A percentile compares a stretch with the other conserved stretches of the same genome.
These are phyloP conservation scores for Phengaris alcon DNA, from an alignment of 2,888 invertebrate species.

Conservation along the genomic window DNA sequence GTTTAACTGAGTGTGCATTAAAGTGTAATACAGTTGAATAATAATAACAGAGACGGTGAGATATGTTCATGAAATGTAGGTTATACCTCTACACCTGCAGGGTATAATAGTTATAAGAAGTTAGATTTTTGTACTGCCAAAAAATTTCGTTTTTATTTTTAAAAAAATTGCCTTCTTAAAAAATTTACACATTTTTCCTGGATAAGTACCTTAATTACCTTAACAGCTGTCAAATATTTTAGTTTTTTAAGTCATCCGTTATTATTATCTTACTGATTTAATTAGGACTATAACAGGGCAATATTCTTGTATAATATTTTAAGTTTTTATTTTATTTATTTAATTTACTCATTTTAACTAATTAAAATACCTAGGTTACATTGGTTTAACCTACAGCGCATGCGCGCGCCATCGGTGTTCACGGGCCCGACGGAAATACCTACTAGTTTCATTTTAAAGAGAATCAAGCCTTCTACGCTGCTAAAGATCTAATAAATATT, in stretches of 20 bases:
- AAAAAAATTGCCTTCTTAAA: too few species aligned
- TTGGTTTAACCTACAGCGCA: constrained; percentile 14
- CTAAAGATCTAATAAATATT: neutral
- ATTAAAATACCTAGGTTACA: neutral
- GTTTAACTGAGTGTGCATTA: constrained; percentile 33
- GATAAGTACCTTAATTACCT: too few species aligned
- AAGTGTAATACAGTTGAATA: constrained; percentile 12
- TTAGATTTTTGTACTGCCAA: neutral
- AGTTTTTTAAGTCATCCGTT: too few species aligned
- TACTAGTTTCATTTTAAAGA: neutral
- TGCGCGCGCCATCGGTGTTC: constrained; percentile 25
- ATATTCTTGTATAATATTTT: too few species aligned
- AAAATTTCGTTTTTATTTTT: neutral
- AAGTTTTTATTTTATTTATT: neutral
- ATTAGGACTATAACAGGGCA: too few species aligned
- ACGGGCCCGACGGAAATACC: constrained; percentile 34
- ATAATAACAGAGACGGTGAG: neutral
- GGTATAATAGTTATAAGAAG: neutral
- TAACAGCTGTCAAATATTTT: too few species aligned
- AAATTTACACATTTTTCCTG: too few species aligned
- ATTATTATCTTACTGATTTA: too few species aligned
- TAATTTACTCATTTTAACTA: neutral
- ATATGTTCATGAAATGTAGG: neutral
- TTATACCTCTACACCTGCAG: neutral
- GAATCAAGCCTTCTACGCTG: neutral